phyloP scores from a whole-genome alignment of 92 coral and sea anemone species.

The Montipora capitata region DNA sequence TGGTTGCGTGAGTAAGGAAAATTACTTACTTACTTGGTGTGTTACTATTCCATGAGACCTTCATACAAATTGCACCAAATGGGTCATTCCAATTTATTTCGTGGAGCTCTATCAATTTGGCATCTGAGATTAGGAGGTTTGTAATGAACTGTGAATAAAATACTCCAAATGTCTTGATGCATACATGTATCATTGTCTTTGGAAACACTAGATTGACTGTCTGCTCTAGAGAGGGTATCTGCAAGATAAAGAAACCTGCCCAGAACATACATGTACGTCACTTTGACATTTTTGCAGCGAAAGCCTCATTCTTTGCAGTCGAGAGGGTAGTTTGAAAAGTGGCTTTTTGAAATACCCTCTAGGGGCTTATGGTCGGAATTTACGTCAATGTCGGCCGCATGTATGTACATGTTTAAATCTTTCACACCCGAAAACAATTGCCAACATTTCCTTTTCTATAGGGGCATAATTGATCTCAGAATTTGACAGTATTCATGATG shows the following conservation, averaged over 20 bases:
- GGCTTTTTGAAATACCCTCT: conserved; percentile 46
- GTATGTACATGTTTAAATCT: conserved; percentile 30
- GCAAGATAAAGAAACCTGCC: conserved; percentile 61
- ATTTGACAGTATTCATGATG: no score
- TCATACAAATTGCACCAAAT: not conserved
- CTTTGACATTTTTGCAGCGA: conserved; percentile 52
- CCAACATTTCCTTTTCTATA: not conserved
- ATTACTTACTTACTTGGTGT: conserved; percentile 25
- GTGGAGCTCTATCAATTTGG: not conserved
- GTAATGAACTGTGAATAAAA: not conserved
- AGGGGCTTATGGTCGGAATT: conserved; percentile 47
- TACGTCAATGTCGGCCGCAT: conserved; percentile 13
- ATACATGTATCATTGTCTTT: conserved; percentile 21
- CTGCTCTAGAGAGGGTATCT: conserved; percentile 68
- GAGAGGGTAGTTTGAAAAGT: conserved; percentile 42
- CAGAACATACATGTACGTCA: conserved; percentile 50
- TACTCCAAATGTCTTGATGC: conserved; percentile 24
- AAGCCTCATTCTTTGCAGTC: conserved; percentile 51
- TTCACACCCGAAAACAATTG: conserved; percentile 50
- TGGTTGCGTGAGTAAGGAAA: conserved; percentile 25
- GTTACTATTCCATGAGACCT: conserved; percentile 36
- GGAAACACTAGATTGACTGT: conserved; percentile 25
- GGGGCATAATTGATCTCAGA: no score
- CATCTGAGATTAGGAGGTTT: conserved; percentile 41
- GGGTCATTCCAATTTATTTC: conserved; percentile 14